A percentile compares a stretch with the other conserved stretches of the same genome.
Conservation (phyloP, 2,797 vertebrate genomes). For the Anniella stebbinsi region DNA sequence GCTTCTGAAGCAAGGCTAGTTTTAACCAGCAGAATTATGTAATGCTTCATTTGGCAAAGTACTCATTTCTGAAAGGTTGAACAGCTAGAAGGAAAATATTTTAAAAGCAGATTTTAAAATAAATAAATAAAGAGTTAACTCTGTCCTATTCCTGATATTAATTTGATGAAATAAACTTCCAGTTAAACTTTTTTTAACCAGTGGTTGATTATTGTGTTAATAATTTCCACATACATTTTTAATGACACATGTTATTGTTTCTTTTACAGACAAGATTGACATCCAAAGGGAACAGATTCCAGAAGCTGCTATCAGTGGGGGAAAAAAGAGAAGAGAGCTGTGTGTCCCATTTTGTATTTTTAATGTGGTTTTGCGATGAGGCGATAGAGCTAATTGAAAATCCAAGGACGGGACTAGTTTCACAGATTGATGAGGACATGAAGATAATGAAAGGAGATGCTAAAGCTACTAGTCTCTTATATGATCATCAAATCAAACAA, state of each 20-base stretch:
- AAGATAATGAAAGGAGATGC: constrained; percentile 47
- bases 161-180: not conserved
- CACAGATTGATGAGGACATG: constrained; percentile 45
- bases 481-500: constrained; percentile 43
- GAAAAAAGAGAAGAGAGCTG: constrained; percentile 24
- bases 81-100: not conserved
- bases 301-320: constrained; percentile 32
- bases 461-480: constrained; percentile 25
- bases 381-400: constrained; percentile 53
- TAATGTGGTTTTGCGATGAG: constrained; percentile 58
- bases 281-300: constrained; percentile 59
- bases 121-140: not conserved
- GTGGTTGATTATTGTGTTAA: not conserved
- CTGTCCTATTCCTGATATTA: not conserved
- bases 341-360: constrained; percentile 48
- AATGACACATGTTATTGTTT: constrained; percentile 48
- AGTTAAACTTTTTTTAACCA: not conserved
- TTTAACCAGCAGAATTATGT: not conserved
- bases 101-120: not conserved
- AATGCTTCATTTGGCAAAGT: not conserved
- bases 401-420: constrained; percentile 32
- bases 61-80: not conserved
- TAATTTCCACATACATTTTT: not conserved
- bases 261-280: constrained; percentile 71
- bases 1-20: not conserved